These are phyloP conservation scores for Pangasius larnaudii DNA, from an alignment of 2,797 vertebrate species.

Conservation along the genomic window DNA sequence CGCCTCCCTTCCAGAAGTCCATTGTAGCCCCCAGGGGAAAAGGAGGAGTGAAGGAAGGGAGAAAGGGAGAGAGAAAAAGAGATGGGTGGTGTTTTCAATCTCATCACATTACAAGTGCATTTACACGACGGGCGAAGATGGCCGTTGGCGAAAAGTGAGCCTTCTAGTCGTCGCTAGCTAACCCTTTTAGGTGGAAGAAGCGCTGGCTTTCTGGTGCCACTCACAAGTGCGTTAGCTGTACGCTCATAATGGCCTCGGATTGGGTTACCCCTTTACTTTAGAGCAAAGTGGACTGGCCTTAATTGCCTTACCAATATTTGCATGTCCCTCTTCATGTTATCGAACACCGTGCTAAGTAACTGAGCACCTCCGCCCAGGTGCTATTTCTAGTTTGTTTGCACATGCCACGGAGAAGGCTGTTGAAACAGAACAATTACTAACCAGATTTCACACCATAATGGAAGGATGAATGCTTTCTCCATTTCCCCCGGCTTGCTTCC, in stretches of 20 bases:
- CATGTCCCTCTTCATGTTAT: constrained; percentile 77
- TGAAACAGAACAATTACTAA: constrained; percentile 73
- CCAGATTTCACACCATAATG: constrained; percentile 72
- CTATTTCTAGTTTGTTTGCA: constrained; percentile 77
- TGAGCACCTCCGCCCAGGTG: constrained; percentile 58
- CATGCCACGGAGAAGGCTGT: constrained; percentile 64
- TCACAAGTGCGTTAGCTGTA: constrained; percentile 68
- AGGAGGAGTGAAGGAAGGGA: constrained; percentile 50
- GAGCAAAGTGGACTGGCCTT: constrained; percentile 75
- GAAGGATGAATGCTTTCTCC: constrained; percentile 57
- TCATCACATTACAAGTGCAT: constrained; percentile 68
- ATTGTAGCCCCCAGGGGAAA: constrained; percentile 62
- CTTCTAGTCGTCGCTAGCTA: constrained; percentile 64
- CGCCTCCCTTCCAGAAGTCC: constrained; percentile 60
- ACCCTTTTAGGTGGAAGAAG: constrained; percentile 75
- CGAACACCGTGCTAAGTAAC: constrained; percentile 77
- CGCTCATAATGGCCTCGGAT: constrained; percentile 76
- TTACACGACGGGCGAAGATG: constrained; percentile 67
- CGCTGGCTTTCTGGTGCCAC: constrained; percentile 64
- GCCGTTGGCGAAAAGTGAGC: constrained; percentile 72
- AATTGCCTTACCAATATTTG: constrained; percentile 82
- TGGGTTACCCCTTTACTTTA: constrained; percentile 77
- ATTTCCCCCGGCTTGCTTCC: constrained; percentile 58
- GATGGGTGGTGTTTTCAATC: constrained; percentile 66
- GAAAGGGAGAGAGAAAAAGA: constrained; percentile 46